Conservation (phyloP, 2,797 vertebrate genomes). For the Dicrostonyx torquatus region DNA sequence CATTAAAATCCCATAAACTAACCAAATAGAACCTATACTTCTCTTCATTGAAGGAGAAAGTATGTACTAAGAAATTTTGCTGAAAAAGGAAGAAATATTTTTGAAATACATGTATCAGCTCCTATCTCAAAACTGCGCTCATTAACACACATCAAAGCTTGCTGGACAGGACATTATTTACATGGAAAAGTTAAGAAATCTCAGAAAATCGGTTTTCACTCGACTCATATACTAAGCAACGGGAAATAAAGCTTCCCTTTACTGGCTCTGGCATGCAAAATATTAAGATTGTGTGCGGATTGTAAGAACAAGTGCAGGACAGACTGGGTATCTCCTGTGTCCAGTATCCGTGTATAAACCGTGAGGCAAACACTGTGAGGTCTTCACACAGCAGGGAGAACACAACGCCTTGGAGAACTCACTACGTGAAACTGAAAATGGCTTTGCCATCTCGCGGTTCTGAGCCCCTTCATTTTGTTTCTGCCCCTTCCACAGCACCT, state of each 20-base stretch:
- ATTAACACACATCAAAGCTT: background rate
- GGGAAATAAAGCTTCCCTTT: constrained; percentile 10
- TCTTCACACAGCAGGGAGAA: constrained; percentile 11
- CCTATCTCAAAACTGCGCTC: background rate
- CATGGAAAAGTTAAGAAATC: background rate
- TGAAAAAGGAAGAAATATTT: background rate
- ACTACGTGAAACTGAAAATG: background rate
- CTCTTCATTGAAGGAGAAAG: background rate
- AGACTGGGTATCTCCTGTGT: background rate
- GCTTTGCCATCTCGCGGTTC: background rate
- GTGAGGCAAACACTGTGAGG: background rate
- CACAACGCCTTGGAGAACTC: background rate
- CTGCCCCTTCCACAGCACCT: background rate
- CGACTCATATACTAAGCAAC: background rate
- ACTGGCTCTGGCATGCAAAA: background rate
- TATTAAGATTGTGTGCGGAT: background rate
- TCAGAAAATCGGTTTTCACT: constrained; percentile 26
- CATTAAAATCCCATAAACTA: background rate
- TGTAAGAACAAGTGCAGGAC: background rate
- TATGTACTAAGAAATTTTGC: background rate
- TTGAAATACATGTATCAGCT: background rate
- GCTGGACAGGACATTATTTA: background rate
- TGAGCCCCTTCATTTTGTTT: background rate
- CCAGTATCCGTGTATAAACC: background rate
- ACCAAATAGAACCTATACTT: background rate